Base-by-base conservation (phyloP, 2,888 invertebrate species). In the Calliopum simillimum region DNA sequence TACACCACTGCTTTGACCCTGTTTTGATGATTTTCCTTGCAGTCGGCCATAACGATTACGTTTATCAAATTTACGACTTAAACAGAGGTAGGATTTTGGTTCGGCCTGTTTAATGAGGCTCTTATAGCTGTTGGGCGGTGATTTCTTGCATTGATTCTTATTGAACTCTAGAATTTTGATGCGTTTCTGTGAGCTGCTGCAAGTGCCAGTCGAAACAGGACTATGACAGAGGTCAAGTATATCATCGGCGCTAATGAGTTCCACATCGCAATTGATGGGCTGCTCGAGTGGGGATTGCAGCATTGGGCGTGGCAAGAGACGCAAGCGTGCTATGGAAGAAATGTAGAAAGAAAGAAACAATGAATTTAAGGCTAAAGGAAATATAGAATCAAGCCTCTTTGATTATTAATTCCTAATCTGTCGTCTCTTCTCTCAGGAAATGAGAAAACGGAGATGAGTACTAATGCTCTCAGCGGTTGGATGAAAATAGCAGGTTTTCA, bases 31-130 rank as follows among this genome's bases (percentile, higher is more conserved):
- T 19, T 81, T 81, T 44, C 77, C 74, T 41, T 80, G 79, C 0
- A 80, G 75, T 49, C 82, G 82, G 14, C 83, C 80, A 64, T 81
- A 85, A 6, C 84, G 81, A 66, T 80, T 81, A 56, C 80, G 80
- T 69, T 79, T 79, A 49, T 78, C 78, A 33, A 81, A 80, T 41
- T 80, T 82, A 33, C 83, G 80, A 19, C 85, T 84, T 4, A 85
- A 79, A 70, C 84, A 86, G 21, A 86, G 76, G 70, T 86, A 86
- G 21, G 82, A 80, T 76, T 84, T 85, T 61, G 86, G 85, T 75
- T 86, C 84, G 2, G 85, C 79, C 76, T 85, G 86, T 71, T 85
- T 86, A 53, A 86, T 86, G 67, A 86, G 81, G 76, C 81, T 85
- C 75, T 86, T 86, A 73, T 86, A 86, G 76, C 86, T 84, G 70